Conservation (phyloP, 2,888 invertebrate species). For the Gryllus longicercus region DNA sequence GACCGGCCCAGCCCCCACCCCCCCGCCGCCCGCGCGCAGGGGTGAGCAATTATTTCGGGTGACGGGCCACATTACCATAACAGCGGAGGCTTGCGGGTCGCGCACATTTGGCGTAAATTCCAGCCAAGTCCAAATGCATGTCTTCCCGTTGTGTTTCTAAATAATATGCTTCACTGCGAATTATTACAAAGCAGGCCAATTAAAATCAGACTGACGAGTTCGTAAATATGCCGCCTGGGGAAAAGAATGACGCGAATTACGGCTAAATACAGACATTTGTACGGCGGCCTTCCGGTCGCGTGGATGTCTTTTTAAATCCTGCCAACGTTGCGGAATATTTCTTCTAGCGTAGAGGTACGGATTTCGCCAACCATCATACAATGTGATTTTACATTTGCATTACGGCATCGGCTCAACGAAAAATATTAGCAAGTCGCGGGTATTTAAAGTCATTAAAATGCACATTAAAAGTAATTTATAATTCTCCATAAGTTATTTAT, state of each 20-base stretch:
- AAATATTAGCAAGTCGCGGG: too few species aligned
- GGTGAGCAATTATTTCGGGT: not conserved
- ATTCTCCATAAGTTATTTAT: too few species aligned
- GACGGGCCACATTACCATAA: not conserved
- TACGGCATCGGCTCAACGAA: too few species aligned
- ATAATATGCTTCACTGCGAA: not conserved
- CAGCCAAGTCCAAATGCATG: not conserved
- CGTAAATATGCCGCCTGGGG: not conserved
- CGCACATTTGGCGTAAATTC: not conserved
- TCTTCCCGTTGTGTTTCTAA: conserved; percentile 6
- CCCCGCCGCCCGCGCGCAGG: not conserved
- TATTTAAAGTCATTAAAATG: too few species aligned
- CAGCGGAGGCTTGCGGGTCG: not conserved
- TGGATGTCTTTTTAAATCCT: too few species aligned
- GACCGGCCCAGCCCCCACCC: not conserved
- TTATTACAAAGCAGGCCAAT: conserved; percentile 17
- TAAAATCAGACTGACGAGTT: not conserved
- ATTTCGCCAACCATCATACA: too few species aligned
- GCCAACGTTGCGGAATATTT: too few species aligned
- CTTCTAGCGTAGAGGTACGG: too few species aligned
- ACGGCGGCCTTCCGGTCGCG: too few species aligned
- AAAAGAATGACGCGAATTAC: not conserved
- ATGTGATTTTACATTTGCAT: too few species aligned
- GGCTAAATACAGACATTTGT: too few species aligned
- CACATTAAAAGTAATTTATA: too few species aligned